Evolutionary conservation across 2,888 invertebrate species (phyloP).

Genomic region (Lithophane leautieri): DNA sequence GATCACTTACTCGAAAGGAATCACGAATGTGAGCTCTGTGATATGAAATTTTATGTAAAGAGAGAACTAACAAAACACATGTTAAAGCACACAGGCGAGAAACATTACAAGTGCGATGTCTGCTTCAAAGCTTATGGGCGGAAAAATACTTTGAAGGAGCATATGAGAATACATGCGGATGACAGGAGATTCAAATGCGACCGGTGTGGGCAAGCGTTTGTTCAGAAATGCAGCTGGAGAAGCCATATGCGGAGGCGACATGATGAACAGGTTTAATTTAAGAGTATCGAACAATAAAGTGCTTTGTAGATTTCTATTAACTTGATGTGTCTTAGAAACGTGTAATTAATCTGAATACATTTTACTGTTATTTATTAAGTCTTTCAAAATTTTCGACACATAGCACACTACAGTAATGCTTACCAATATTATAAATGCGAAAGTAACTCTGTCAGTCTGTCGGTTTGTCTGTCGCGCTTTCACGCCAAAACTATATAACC

Average conservation of each 20-base stretch:
- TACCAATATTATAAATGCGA: too few relatives aligned
- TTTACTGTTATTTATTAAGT: not conserved
- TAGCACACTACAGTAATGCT: not conserved
- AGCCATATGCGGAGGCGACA: slow-evolving; percentile 54
- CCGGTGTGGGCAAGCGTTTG: slow-evolving; percentile 33
- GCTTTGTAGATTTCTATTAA: not conserved
- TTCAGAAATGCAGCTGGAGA: slow-evolving; percentile 57
- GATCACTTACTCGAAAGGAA: slow-evolving; percentile 61
- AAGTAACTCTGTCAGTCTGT: too few relatives aligned
- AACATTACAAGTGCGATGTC: slow-evolving; percentile 47
- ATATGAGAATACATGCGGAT: slow-evolving; percentile 42
- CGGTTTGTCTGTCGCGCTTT: too few relatives aligned
- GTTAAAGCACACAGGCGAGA: slow-evolving; percentile 60
- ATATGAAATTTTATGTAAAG: slow-evolving; percentile 53
- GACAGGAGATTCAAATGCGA: slow-evolving; percentile 58
- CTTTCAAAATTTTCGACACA: not conserved
- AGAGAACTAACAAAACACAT: slow-evolving; percentile 50
- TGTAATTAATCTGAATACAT: not conserved
- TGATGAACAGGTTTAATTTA: slow-evolving; percentile 17
- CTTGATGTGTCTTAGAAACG: not conserved
- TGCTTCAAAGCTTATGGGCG: slow-evolving; percentile 56
- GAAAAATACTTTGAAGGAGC: slow-evolving; percentile 51
- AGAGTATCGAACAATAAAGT: not conserved
- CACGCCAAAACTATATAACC: too few relatives aligned
- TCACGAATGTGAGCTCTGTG: slow-evolving; percentile 50